A percentile compares a stretch with the other conserved stretches of the same genome.
These are phyloP conservation scores for Halcyon senegalensis DNA, from an alignment of 2,113 vertebrate species.

Conservation along the genomic window DNA sequence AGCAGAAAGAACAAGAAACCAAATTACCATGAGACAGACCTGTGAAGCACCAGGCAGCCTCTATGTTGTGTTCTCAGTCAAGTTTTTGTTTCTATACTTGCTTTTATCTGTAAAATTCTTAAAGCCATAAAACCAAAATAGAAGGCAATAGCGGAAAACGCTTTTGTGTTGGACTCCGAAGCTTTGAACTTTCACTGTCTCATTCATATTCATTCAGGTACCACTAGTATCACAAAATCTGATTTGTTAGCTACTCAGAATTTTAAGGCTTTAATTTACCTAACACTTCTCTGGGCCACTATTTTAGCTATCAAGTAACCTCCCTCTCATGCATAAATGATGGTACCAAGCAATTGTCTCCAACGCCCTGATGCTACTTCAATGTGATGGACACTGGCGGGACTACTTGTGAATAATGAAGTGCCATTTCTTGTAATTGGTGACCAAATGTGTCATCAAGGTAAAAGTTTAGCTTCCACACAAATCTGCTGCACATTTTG, in stretches of 20 bases:
- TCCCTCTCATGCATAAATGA: background rate
- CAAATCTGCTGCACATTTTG: background rate
- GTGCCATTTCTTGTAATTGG: background rate
- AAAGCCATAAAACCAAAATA: background rate
- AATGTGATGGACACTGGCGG: background rate
- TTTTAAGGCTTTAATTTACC: background rate
- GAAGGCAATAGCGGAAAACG: background rate
- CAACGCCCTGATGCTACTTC: background rate
- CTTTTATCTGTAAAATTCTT: background rate
- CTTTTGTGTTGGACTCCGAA: background rate
- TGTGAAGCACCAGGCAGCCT: background rate
- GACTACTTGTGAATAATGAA: background rate
- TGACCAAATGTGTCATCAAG: background rate
- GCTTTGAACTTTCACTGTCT: background rate
- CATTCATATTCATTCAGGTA: background rate
- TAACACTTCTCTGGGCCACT: background rate
- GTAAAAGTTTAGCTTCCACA: background rate
- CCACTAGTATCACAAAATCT: background rate
- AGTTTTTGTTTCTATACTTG: background rate
- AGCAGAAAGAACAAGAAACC: background rate
- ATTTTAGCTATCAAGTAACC: background rate
- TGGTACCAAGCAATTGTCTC: background rate
- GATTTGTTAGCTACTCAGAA: background rate
- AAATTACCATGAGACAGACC: background rate
- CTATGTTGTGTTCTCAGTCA: background rate